These are phyloP conservation scores for Portunus trituberculatus DNA, from an alignment of 1,140 invertebrate genomes.

Conservation along the genomic window DNA sequence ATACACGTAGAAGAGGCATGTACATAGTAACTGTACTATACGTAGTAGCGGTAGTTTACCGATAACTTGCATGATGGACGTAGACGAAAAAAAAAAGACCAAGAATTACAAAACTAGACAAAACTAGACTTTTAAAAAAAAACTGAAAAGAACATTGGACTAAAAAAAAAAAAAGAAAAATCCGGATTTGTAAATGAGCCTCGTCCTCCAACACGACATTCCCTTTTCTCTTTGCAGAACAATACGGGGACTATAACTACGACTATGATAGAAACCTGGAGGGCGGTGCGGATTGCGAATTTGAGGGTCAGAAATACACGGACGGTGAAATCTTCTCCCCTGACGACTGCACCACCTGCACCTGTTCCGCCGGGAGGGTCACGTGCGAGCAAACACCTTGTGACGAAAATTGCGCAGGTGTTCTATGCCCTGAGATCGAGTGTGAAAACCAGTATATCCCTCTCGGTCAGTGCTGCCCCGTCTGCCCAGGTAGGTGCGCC, in stretches of 20 bases:
- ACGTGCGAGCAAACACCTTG: constrained; percentile 81
- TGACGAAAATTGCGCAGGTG: constrained; percentile 80
- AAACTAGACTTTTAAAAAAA: too few species aligned
- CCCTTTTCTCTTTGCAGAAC: constrained; percentile 77
- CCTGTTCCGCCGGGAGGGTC: constrained; percentile 83
- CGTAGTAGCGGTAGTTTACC: not conserved
- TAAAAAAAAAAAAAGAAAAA: not conserved
- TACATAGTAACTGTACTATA: not conserved
- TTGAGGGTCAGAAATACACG: constrained; percentile 83
- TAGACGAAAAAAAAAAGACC: too few species aligned
- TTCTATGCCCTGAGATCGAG: constrained; percentile 81
- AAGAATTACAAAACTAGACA: not conserved
- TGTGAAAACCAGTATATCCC: constrained; percentile 82
- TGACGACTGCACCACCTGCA: constrained; percentile 85
- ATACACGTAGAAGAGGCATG: not conserved
- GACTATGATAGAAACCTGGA: constrained; percentile 65
- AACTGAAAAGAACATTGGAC: not conserved
- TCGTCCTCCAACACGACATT: constrained; percentile 65
- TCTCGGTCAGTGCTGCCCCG: constrained; percentile 83
- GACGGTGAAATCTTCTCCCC: constrained; percentile 85
- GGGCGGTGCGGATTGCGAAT: constrained; percentile 79
- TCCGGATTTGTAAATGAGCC: not conserved
- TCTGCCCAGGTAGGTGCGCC: constrained; percentile 79
- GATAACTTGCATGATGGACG: not conserved
- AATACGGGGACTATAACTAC: constrained; percentile 73